These are phyloP conservation scores for Lacanobia oleracea DNA, from an alignment of 2,888 invertebrate genomes.

Conservation along the genomic window DNA sequence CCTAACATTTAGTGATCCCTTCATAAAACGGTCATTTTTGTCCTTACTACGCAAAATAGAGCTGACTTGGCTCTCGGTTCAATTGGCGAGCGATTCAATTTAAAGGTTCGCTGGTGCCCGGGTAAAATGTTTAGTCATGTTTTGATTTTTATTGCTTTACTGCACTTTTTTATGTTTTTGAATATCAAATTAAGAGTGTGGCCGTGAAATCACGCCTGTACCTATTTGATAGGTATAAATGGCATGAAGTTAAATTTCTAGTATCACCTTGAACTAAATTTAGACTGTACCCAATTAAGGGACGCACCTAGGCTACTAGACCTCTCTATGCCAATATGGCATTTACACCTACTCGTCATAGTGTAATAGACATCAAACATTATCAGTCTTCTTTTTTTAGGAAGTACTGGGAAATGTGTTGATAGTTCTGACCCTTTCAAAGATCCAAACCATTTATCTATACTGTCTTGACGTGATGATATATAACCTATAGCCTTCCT, in stretches of 20 bases:
- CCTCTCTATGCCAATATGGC: neutral
- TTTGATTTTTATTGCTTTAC: slow-evolving; percentile 31
- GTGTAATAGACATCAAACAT: too few species aligned
- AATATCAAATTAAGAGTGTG: neutral
- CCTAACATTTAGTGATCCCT: slow-evolving; percentile 19
- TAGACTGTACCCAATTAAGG: slow-evolving; percentile 4
- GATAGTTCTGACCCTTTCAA: too few species aligned
- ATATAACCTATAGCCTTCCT: too few species aligned
- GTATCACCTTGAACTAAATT: neutral
- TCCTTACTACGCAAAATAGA: slow-evolving; percentile 10
- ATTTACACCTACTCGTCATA: neutral
- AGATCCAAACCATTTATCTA: too few species aligned
- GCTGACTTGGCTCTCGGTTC: slow-evolving; percentile 40
- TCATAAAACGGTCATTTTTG: slow-evolving; percentile 36
- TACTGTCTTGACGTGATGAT: too few species aligned
- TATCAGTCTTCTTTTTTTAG: too few species aligned
- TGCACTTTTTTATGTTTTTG: neutral
- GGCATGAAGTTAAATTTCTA: neutral
- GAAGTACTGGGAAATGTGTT: too few species aligned
- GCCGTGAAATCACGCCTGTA: neutral
- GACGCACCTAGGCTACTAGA: neutral
- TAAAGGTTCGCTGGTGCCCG: slow-evolving; percentile 55
- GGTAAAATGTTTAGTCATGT: slow-evolving; percentile 24
- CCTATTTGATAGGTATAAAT: neutral
- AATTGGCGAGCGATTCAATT: slow-evolving; percentile 61